A percentile compares a stretch with the other conserved stretches of the same genome.
Conservation (phyloP, 2,113 vertebrate genomes). For the Sitta europaea region DNA sequence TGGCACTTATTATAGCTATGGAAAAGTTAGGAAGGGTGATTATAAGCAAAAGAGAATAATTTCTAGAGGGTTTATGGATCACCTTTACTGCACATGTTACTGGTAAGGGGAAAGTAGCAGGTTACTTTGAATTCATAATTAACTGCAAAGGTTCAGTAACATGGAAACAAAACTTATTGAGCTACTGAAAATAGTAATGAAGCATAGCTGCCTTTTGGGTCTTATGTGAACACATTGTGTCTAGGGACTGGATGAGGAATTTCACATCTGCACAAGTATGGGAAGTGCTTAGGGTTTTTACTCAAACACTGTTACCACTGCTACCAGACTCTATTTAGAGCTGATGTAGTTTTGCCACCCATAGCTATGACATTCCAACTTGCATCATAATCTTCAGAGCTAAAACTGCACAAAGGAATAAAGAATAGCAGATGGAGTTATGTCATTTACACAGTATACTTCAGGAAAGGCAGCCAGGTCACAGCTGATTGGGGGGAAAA, state of each 20-base stretch:
- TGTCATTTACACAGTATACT: slow-evolving; percentile 7
- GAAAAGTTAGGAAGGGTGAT: not conserved
- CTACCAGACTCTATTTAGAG: not conserved
- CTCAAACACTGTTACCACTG: not conserved
- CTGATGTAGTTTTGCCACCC: not conserved
- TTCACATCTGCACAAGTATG: not conserved
- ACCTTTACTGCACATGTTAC: not conserved
- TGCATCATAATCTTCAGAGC: not conserved
- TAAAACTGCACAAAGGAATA: not conserved
- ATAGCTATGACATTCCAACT: not conserved
- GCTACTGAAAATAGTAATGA: not conserved
- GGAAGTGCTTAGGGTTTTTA: not conserved
- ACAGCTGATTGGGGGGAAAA: not conserved
- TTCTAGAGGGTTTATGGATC: not conserved
- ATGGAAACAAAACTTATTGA: not conserved
- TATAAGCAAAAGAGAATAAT: not conserved
- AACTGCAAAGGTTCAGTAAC: not conserved
- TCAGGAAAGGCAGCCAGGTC: slow-evolving; percentile 1
- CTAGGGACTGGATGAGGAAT: not conserved
- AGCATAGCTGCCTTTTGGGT: not conserved
- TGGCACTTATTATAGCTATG: not conserved
- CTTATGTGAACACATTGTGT: not conserved
- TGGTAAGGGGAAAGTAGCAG: not conserved
- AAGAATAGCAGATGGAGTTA: slow-evolving; percentile 23
- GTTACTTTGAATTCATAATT: not conserved